phyloP scores from a whole-genome alignment of 2,113 vertebrate species.

The Thamnaconus septentrionalis region DNA sequence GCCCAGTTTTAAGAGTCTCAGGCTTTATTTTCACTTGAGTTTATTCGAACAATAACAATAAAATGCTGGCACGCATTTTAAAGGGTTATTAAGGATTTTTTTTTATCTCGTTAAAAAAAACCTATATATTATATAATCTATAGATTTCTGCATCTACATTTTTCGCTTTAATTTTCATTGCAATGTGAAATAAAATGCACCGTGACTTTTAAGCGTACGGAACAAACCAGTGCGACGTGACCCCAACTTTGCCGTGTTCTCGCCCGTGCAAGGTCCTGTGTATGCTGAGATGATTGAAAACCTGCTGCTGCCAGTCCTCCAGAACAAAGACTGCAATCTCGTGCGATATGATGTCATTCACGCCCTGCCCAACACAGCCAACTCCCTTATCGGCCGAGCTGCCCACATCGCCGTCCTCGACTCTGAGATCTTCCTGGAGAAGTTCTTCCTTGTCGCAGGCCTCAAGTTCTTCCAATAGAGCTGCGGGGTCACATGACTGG shows the following conservation, averaged over 20 bases:
- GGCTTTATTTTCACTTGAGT: neutral
- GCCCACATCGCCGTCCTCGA: constrained; percentile 98
- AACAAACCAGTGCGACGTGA: too few relatives aligned
- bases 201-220: too few relatives aligned
- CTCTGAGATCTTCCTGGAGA: constrained; percentile 99
- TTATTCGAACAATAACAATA: neutral
- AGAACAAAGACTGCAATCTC: constrained; percentile 94
- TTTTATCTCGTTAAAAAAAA: too few relatives aligned
- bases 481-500: constrained; percentile 19
- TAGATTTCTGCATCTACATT: too few relatives aligned
- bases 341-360: constrained; percentile 97
- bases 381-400: constrained; percentile 96
- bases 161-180: too few relatives aligned
- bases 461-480: constrained; percentile 97
- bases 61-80: too few relatives aligned
- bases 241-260: neutral
- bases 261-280: constrained; percentile 82
- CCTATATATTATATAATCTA: too few relatives aligned
- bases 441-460: constrained; percentile 97
- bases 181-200: too few relatives aligned
- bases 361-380: constrained; percentile 95
- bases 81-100: too few relatives aligned
- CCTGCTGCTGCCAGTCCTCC: constrained; percentile 91
- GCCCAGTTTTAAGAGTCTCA: neutral
- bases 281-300: constrained; percentile 99